phyloP scores from a whole-genome alignment of 92 coral and sea anemone species.

The Virgularia gustaviana region DNA sequence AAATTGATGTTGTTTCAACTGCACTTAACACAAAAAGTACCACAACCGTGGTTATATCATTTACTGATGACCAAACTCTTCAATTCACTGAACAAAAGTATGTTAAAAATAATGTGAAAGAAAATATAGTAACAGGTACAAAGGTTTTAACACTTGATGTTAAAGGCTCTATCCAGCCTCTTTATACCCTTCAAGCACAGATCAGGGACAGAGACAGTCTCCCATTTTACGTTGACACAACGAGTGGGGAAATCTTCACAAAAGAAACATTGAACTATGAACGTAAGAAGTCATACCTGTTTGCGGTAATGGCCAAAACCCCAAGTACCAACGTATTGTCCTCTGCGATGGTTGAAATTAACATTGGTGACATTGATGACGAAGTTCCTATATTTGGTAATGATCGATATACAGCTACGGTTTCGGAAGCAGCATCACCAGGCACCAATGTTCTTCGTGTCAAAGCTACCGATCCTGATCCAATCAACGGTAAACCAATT shows the following conservation, averaged over 20 bases:
- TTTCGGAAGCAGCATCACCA: constrained; percentile 17
- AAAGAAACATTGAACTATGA: constrained; percentile 67
- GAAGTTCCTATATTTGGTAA: constrained; percentile 26
- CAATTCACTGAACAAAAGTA: background rate
- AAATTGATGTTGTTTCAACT: background rate
- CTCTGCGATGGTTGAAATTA: constrained; percentile 35
- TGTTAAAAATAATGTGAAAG: background rate
- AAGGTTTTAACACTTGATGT: background rate
- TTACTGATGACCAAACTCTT: background rate
- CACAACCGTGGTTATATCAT: constrained; percentile 1
- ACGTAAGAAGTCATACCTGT: constrained; percentile 63
- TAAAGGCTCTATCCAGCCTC: background rate
- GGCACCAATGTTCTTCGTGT: constrained; percentile 22
- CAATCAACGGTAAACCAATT: background rate
- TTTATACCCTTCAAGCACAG: constrained; percentile 4
- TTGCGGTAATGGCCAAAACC: constrained; percentile 21
- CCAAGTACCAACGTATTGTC: background rate
- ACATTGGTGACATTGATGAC: constrained; percentile 25
- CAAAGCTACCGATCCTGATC: constrained; percentile 31
- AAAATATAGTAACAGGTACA: background rate
- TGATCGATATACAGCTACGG: constrained; percentile 11
- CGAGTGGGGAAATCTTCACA: constrained; percentile 61
- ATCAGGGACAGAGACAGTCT: constrained; percentile 8
- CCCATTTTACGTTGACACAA: constrained; percentile 4
- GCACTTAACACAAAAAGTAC: background rate